These are phyloP conservation scores for Dufourea novaeangliae DNA, from an alignment of 1,140 invertebrate genomes.

Conservation along the genomic window DNA sequence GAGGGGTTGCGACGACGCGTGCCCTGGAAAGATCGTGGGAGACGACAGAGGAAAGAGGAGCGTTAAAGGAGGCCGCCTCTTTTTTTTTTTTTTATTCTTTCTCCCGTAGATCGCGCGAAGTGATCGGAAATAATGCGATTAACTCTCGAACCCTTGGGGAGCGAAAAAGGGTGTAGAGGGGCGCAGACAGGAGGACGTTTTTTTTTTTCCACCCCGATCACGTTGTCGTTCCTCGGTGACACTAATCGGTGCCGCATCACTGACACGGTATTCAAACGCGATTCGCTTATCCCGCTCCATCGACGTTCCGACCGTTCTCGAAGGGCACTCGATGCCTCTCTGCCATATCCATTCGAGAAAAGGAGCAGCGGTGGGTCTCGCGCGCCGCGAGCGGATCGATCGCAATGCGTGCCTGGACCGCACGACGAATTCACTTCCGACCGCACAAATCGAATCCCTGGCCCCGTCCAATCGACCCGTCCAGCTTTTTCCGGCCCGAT, in stretches of 20 bases:
- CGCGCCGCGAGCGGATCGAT: constrained; percentile 7
- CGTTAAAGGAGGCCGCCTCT: constrained; percentile 1
- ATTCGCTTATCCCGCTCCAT: constrained; percentile 46
- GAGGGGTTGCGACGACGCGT: neutral
- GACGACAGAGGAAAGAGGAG: neutral
- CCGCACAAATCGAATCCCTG: constrained; percentile 26
- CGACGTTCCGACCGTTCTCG: constrained; percentile 45
- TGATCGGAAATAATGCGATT: constrained; percentile 65
- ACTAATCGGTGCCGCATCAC: constrained; percentile 48
- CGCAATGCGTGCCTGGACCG: constrained; percentile 1
- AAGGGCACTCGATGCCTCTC: constrained; percentile 37
- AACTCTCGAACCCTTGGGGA: constrained; percentile 58
- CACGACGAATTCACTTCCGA: neutral
- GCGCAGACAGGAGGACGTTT: constrained; percentile 4
- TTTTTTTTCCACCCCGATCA: constrained; percentile 28
- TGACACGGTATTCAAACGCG: constrained; percentile 47
- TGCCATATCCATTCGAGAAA: constrained; percentile 27
- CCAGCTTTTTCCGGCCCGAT: neutral
- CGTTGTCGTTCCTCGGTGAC: constrained; percentile 35
- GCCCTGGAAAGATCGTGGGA: neutral
- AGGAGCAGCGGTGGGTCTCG: constrained; percentile 11
- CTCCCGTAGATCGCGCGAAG: constrained; percentile 40
- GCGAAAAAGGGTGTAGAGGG: neutral
- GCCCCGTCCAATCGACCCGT: constrained; percentile 5
- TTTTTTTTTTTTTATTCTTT: neutral